Conservation (phyloP, 1,140 invertebrate species). For the Aculops lycopersici region DNA sequence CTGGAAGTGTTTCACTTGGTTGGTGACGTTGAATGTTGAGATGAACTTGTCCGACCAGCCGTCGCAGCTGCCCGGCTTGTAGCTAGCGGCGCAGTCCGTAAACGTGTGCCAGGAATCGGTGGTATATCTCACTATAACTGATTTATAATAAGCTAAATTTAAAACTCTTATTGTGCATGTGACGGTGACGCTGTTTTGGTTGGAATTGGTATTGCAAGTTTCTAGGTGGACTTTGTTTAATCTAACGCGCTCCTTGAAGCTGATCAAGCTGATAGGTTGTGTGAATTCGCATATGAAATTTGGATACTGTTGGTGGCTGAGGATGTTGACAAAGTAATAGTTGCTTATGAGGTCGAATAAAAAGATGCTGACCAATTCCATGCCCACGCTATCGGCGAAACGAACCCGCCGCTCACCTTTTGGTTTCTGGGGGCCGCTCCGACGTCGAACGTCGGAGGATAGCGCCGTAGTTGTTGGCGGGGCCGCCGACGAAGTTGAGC, state of each 20-base stretch:
- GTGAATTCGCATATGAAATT: slow-evolving; percentile 24
- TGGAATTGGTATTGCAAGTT: slow-evolving; percentile 36
- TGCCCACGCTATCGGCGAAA: not conserved
- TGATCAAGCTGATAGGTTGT: slow-evolving; percentile 34
- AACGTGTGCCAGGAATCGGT: slow-evolving; percentile 50
- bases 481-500: too few species aligned
- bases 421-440: too few species aligned
- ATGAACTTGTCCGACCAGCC: slow-evolving; percentile 51
- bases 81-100: slow-evolving; percentile 36
- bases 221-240: slow-evolving; percentile 43
- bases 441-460: too few species aligned
- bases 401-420: too few species aligned
- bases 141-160: slow-evolving; percentile 67
- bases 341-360: not conserved
- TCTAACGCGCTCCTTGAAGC: slow-evolving; percentile 41
- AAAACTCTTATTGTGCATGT: slow-evolving; percentile 49
- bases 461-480: too few species aligned
- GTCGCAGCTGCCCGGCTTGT: slow-evolving; percentile 57
- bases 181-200: slow-evolving; percentile 31
- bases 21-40: slow-evolving; percentile 29
- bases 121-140: slow-evolving; percentile 49
- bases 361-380: not conserved
- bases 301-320: not conserved
- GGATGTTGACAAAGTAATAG: not conserved
- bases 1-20: slow-evolving; percentile 2